Conservation (phyloP, 2,888 invertebrate species). For the Spisula solida region DNA sequence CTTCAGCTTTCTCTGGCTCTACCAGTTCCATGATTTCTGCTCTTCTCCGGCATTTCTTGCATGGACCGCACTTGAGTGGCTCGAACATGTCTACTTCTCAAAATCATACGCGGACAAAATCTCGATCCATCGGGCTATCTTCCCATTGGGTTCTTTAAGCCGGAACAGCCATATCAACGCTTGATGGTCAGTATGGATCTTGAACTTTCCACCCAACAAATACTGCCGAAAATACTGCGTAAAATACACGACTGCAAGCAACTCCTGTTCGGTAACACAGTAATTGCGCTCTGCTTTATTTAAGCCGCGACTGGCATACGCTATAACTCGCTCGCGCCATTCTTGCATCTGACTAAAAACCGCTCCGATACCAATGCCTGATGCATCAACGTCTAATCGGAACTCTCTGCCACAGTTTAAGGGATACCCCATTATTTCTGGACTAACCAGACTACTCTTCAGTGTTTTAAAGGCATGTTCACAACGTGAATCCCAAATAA, state of each 20-base stretch:
- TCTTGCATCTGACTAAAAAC: slow-evolving; percentile 32
- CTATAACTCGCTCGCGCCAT: slow-evolving; percentile 37
- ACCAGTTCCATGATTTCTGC: slow-evolving; percentile 15
- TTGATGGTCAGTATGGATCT: slow-evolving; percentile 45
- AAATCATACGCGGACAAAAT: slow-evolving; percentile 53
- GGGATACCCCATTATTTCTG: slow-evolving; percentile 62
- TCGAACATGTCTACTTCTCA: slow-evolving; percentile 28
- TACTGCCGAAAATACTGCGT: slow-evolving; percentile 50
- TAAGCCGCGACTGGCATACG: slow-evolving; percentile 37
- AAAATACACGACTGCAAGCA: slow-evolving; percentile 40
- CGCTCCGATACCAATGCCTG: slow-evolving; percentile 35
- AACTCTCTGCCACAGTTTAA: slow-evolving; percentile 45
- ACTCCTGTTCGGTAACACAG: slow-evolving; percentile 46
- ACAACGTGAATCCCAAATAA: slow-evolving; percentile 56
- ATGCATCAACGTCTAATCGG: slow-evolving; percentile 65
- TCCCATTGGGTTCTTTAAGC: slow-evolving; percentile 48
- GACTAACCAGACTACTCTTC: slow-evolving; percentile 49
- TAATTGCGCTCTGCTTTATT: slow-evolving; percentile 44
- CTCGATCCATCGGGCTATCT: slow-evolving; percentile 48
- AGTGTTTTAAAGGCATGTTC: slow-evolving; percentile 52
- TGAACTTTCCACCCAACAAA: slow-evolving; percentile 38
- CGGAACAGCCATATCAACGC: slow-evolving; percentile 52
- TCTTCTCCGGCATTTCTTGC: slow-evolving; percentile 24
- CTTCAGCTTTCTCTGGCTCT: no score
- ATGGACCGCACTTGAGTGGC: slow-evolving; percentile 42